These are phyloP conservation scores for Schizothorax lantsangensis DNA, from an alignment of 2,797 vertebrate species.

Conservation along the genomic window DNA sequence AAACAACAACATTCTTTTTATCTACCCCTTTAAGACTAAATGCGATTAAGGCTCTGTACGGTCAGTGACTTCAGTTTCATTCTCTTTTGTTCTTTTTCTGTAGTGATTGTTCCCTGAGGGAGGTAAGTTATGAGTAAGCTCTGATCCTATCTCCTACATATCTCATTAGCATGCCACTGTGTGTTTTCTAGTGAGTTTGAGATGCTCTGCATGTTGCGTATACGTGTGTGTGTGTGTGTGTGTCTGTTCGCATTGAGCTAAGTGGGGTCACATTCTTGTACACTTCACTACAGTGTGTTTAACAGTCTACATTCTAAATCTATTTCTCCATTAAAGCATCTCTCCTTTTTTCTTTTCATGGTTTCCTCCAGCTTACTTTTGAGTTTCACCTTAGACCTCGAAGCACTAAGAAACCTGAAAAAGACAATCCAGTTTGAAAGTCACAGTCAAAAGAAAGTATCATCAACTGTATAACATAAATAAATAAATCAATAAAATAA, in stretches of 20 bases:
- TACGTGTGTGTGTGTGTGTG: constrained; percentile 13
- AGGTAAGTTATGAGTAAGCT: constrained; percentile 51
- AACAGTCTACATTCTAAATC: constrained; percentile 38
- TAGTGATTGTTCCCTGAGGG: constrained; percentile 45
- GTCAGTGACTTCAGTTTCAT: not conserved
- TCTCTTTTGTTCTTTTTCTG: constrained; percentile 24
- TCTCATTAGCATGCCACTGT: constrained; percentile 59
- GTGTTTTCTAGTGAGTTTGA: constrained; percentile 48
- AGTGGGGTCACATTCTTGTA: constrained; percentile 46
- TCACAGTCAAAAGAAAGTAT: constrained; percentile 33
- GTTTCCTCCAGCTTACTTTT: constrained; percentile 15
- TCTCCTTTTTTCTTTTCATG: constrained; percentile 8
- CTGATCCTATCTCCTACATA: constrained; percentile 51
- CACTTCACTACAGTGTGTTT: constrained; percentile 37
- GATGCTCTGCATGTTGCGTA: constrained; percentile 50
- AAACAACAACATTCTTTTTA: not conserved
- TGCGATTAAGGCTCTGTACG: not conserved
- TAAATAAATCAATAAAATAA: not conserved
- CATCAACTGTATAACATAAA: not conserved
- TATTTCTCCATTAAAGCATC: constrained; percentile 18
- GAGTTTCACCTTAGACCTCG: constrained; percentile 16
- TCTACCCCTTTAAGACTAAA: not conserved
- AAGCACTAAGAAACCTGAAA: not conserved
- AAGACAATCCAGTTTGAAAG: constrained; percentile 35
- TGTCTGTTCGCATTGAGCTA: constrained; percentile 18